Evolutionary conservation across 1,140 invertebrate genomes (phyloP), one percentile per base, ranked within the genome.

Genomic region (Solen grandis): DNA sequence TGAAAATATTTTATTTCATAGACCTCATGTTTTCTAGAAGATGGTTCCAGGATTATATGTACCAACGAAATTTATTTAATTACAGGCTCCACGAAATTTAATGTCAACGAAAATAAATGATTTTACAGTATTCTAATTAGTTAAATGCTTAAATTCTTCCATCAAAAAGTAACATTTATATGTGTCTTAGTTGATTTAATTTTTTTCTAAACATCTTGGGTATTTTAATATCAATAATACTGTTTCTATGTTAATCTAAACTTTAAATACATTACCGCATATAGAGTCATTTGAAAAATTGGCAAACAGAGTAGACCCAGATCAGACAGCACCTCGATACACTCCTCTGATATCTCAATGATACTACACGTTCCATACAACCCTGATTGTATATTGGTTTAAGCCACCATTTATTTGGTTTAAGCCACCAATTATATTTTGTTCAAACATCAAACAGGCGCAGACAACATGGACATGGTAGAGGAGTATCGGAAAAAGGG

Each of bases 391-490:
- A n/a, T 29, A 29, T 29, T 16, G 33, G 16, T 31, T 27, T 27
- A 62, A 33, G 22, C 19, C 31, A 62, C 16, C 16, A 8, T 27
- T 25, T 62, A 19, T 5, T 25, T 19, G 33, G 3, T 4, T 5
- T 62, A 16, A 27, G 2, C 19, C 31, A 4, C 19, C 22, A 27
- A 29, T 4, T 31, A 4, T 62, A 31, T 31, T 19, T 62, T 22
- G n/a, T 55, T 3, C 27, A 22, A 5, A 22, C 19, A 55, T 8
- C 68, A 57, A 29, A 5, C 50, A 69, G 75, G 75, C 27, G 65
- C 52, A 14, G 65, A 78, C 50, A 52, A 60, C 16, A 16, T 78
- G 8, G 54, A 69, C 29, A 60, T 54, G n/a, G 65, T 68, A 3
- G 75, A 78, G 38, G 36, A 55, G n/a, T 31, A 31, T 60, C 63